Percentiles rank a stretch among this genome's conserved stretches.
Conservation (phyloP, 2,888 invertebrate genomes). For the Galeruca laticollis region DNA sequence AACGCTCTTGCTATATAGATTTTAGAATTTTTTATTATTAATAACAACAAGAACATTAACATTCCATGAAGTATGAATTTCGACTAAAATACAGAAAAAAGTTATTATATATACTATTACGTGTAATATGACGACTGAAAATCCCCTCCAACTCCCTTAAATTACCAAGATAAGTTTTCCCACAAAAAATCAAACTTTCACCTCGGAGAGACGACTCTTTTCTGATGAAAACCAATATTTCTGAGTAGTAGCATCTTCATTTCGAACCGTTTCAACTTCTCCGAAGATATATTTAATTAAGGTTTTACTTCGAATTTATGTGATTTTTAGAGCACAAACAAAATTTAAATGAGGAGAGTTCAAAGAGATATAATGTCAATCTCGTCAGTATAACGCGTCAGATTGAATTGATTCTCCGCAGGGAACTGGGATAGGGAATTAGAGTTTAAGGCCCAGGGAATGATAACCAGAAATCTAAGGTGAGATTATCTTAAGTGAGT, state of each 20-base stretch:
- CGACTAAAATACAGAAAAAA: too few relatives aligned
- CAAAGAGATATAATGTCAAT: slow-evolving; percentile 26
- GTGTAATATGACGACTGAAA: too few relatives aligned
- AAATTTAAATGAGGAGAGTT: slow-evolving; percentile 31
- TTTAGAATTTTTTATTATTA: too few relatives aligned
- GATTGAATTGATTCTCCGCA: slow-evolving; percentile 28
- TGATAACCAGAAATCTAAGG: neutral
- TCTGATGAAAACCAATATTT: slow-evolving; percentile 17
- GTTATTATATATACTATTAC: too few relatives aligned
- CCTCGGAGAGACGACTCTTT: neutral
- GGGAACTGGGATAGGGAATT: slow-evolving; percentile 17
- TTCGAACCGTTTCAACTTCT: slow-evolving; percentile 25
- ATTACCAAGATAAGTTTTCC: neutral
- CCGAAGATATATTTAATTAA: slow-evolving; percentile 13
- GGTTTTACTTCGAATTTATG: slow-evolving; percentile 26
- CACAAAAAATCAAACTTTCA: neutral
- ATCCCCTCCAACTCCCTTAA: too few relatives aligned
- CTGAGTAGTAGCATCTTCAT: slow-evolving; percentile 22
- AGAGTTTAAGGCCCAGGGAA: slow-evolving; percentile 9
- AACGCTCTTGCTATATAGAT: too few relatives aligned
- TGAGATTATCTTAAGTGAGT: neutral
- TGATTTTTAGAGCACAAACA: slow-evolving; percentile 32
- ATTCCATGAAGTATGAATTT: too few relatives aligned
- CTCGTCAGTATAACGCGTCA: slow-evolving; percentile 21
- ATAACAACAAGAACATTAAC: too few relatives aligned